Percentiles rank a stretch among this genome's conserved stretches.
phyloP scores from a whole-genome alignment of 2,888 invertebrate genomes.

The Agrilus cyanescens region DNA sequence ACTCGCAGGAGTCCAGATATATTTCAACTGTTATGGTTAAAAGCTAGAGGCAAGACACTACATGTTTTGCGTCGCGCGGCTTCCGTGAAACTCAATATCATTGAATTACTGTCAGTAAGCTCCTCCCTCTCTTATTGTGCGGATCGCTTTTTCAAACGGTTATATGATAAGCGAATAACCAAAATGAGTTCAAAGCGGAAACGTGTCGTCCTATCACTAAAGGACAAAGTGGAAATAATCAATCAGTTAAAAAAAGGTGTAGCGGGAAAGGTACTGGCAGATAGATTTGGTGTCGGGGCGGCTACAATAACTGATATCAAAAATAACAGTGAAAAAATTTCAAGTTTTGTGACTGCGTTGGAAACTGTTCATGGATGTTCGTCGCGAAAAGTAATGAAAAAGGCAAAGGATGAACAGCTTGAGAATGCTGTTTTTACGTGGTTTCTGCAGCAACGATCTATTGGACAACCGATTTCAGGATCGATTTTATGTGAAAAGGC shows the following conservation, averaged over 20 bases:
- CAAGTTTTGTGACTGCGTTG: constrained; percentile 18
- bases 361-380: constrained; percentile 19
- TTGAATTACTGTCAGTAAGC: no score
- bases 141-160: no score
- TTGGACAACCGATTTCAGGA: constrained; percentile 18
- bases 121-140: no score
- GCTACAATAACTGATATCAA: constrained; percentile 20
- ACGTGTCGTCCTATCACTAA: constrained; percentile 19
- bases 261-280: constrained; percentile 17
- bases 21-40: no score
- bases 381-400: constrained; percentile 18
- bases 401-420: constrained; percentile 18
- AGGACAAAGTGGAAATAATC: constrained; percentile 15
- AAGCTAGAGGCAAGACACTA: no score
- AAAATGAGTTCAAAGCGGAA: no score
- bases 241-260: constrained; percentile 11
- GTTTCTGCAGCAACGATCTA: constrained; percentile 17
- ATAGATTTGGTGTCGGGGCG: constrained; percentile 18
- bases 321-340: constrained; percentile 15
- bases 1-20: no score
- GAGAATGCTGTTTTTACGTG: constrained; percentile 21
- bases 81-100: no score
- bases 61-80: no score
- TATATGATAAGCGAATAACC: no score
- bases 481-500: constrained; percentile 17